phyloP scores from a whole-genome alignment of 2,888 invertebrate species.

The Drosophila maculinotata region DNA sequence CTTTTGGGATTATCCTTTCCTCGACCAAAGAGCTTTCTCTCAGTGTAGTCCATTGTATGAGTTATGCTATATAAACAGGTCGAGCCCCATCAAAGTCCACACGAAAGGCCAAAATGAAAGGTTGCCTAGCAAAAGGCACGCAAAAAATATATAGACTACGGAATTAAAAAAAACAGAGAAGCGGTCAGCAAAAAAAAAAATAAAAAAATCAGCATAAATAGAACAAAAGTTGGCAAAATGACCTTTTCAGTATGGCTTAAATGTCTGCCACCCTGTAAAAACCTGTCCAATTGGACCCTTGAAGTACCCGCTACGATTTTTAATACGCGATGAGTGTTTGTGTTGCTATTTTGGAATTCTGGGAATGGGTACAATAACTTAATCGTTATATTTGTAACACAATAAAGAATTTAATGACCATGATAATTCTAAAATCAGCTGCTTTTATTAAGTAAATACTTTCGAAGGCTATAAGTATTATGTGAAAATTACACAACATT shows the following conservation, averaged over 20 bases:
- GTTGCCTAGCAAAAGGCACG: conserved; percentile 44
- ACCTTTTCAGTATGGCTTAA: conserved; percentile 77
- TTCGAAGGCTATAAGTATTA: no score
- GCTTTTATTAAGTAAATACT: no score
- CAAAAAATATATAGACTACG: conserved; percentile 30
- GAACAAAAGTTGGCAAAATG: conserved; percentile 74
- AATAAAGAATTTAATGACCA: neutral
- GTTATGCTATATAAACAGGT: conserved; percentile 54
- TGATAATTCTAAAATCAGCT: no score
- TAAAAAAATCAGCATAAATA: conserved; percentile 65
- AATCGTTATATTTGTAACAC: neutral
- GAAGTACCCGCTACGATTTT: conserved; percentile 27
- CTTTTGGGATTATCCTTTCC: neutral
- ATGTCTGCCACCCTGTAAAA: conserved; percentile 64
- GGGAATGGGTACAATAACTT: neutral
- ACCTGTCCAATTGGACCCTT: conserved; percentile 30
- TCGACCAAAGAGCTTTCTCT: conserved; percentile 2
- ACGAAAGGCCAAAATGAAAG: conserved; percentile 72
- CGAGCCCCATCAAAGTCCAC: conserved; percentile 48
- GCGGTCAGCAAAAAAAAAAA: conserved; percentile 27
- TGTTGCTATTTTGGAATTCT: conserved; percentile 5
- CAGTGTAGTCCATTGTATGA: conserved; percentile 57
- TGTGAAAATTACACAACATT: no score
- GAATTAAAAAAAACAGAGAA: conserved; percentile 34
- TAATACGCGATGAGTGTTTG: conserved; percentile 25